phyloP scores from a whole-genome alignment of 2,888 invertebrate species.

The Eledona agricola region DNA sequence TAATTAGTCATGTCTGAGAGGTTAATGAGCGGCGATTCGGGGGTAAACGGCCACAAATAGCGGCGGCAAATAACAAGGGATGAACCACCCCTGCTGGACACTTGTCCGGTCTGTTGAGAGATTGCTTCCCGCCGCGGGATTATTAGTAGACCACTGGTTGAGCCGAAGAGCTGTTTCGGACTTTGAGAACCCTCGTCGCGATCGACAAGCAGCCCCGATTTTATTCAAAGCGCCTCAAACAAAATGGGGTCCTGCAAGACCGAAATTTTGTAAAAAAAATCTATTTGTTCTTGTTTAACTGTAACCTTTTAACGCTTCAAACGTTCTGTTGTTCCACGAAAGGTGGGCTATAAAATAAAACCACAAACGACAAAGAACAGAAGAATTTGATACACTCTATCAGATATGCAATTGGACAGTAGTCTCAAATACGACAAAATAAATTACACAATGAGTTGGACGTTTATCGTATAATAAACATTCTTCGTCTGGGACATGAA shows the following conservation, averaged over 20 bases:
- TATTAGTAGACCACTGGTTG: conserved; percentile 20
- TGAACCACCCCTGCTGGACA: conserved; percentile 52
- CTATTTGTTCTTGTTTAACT: too few relatives aligned
- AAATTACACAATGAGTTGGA: conserved; percentile 6
- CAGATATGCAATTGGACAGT: conserved; percentile 2
- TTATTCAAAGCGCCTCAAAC: too few relatives aligned
- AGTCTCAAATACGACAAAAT: conserved; percentile 1
- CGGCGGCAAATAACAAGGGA: conserved; percentile 44
- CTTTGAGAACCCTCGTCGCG: not conserved
- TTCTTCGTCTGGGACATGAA: conserved; percentile 8
- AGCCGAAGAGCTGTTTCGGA: not conserved
- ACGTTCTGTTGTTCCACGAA: too few relatives aligned
- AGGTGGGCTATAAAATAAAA: too few relatives aligned
- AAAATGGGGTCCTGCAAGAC: too few relatives aligned
- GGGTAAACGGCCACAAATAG: conserved; percentile 10
- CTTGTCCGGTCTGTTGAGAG: conserved; percentile 41
- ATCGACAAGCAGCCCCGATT: too few relatives aligned
- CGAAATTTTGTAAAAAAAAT: too few relatives aligned
- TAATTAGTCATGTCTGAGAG: too few relatives aligned
- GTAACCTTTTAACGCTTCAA: too few relatives aligned
- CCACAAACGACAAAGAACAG: not conserved
- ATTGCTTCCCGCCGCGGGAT: conserved; percentile 38
- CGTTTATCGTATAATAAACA: conserved; percentile 10
- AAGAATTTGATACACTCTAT: conserved; percentile 1
- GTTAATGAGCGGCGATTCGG: too few relatives aligned